Percentiles rank a stretch among this genome's conserved stretches.
Evolutionary conservation across 2,888 invertebrate genomes (phyloP).

Genomic region (Drosophila monieri): DNA sequence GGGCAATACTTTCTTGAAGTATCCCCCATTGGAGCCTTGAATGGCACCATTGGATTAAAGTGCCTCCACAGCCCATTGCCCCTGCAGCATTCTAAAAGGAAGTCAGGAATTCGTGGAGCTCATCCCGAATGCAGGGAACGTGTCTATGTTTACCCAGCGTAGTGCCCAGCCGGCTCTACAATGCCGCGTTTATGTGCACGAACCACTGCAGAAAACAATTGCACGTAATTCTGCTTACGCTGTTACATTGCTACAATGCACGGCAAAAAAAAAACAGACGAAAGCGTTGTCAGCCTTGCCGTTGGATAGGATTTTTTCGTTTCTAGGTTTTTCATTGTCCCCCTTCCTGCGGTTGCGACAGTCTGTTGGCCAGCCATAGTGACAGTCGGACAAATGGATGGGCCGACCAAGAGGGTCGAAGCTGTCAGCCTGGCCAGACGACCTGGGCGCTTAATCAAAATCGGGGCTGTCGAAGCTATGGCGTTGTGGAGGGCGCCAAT

Average conservation of each 20-base stretch:
- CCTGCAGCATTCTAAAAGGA: constrained; percentile 35
- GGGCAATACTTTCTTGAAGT: not conserved
- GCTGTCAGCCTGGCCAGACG: constrained; percentile 33
- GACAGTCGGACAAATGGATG: constrained; percentile 31
- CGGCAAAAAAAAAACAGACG: constrained; percentile 24
- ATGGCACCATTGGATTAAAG: constrained; percentile 6
- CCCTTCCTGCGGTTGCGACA: constrained; percentile 62
- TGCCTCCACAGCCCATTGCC: constrained; percentile 22
- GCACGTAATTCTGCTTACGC: constrained; percentile 81
- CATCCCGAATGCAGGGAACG: constrained; percentile 77
- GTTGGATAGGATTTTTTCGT: constrained; percentile 56
- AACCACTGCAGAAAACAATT: constrained; percentile 78
- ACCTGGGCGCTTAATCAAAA: constrained; percentile 72
- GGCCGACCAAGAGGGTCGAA: constrained; percentile 8
- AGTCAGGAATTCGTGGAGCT: constrained; percentile 54
- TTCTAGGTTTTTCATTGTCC: constrained; percentile 19
- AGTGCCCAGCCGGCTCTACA: constrained; percentile 25
- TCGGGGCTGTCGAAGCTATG: constrained; percentile 58
- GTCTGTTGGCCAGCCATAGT: constrained; percentile 45
- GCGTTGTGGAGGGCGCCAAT: constrained; percentile 23
- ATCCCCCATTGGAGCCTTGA: constrained; percentile 11
- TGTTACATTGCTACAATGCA: constrained; percentile 65
- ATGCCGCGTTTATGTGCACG: constrained; percentile 78
- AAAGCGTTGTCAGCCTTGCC: constrained; percentile 34
- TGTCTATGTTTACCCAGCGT: constrained; percentile 70